Conservation (phyloP, 1,140 invertebrate genomes). For the Drosophila bifasciata region DNA sequence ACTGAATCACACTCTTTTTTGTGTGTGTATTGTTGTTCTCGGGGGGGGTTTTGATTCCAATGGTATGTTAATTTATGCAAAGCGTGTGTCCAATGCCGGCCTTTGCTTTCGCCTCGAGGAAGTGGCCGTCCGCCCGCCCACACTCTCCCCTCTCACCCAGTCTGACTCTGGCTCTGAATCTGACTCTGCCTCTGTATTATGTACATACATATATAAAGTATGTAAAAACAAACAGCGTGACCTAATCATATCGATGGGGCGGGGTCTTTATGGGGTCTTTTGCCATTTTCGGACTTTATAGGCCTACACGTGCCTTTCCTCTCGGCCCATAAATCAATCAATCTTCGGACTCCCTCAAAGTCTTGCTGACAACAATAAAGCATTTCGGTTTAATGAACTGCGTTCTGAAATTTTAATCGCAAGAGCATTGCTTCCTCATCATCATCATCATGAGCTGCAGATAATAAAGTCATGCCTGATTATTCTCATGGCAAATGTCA, state of each 20-base stretch:
- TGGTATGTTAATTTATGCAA: slow-evolving; percentile 76
- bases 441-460: slow-evolving; percentile 3
- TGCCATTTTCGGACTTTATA: slow-evolving; percentile 27
- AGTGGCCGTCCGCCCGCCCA: slow-evolving; percentile 23
- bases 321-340: slow-evolving; percentile 36
- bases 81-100: slow-evolving; percentile 68
- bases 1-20: slow-evolving; percentile 40
- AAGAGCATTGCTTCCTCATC: slow-evolving; percentile 41
- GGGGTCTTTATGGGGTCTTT: slow-evolving; percentile 28
- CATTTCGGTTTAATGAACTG: slow-evolving; percentile 60
- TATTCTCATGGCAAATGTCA: slow-evolving; percentile 9
- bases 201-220: slow-evolving; percentile 13
- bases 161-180: not conserved
- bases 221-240: slow-evolving; percentile 44
- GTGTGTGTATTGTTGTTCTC: slow-evolving; percentile 50
- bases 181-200: not conserved
- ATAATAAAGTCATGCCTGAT: slow-evolving; percentile 43
- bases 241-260: slow-evolving; percentile 55
- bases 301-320: slow-evolving; percentile 45
- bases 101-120: slow-evolving; percentile 56
- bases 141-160: not conserved
- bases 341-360: slow-evolving; percentile 37
- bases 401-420: slow-evolving; percentile 14
- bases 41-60: slow-evolving; percentile 23
- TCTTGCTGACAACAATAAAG: slow-evolving; percentile 2